A percentile compares a stretch with the other conserved stretches of the same genome.
These are phyloP conservation scores for Diadegma fenestrale DNA, from an alignment of 2,888 invertebrate genomes.

Conservation along the genomic window DNA sequence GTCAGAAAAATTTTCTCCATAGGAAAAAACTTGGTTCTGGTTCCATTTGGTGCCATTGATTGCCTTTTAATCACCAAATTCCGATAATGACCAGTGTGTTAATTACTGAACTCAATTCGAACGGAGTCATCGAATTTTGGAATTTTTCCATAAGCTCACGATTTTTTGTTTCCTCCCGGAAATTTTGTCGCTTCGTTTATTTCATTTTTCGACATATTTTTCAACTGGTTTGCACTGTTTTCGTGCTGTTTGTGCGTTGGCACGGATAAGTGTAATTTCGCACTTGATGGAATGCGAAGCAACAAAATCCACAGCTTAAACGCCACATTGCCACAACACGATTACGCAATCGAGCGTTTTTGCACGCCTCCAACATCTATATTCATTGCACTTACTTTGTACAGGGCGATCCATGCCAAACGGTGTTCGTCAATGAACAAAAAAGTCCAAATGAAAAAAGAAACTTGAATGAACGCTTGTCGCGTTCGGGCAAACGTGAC, in stretches of 20 bases:
- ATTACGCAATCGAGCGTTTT: conserved; percentile 21
- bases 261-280: neutral
- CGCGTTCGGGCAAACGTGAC: neutral
- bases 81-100: neutral
- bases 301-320: neutral
- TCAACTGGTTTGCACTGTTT: neutral
- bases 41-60: too few species aligned
- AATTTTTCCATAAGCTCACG: neutral
- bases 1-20: too few species aligned
- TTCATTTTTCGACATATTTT: neutral
- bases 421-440: neutral
- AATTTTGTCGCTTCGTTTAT: neutral
- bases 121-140: neutral
- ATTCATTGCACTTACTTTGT: neutral
- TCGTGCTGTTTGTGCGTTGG: neutral
- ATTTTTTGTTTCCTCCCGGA: neutral
- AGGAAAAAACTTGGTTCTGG: too few species aligned
- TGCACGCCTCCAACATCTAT: neutral
- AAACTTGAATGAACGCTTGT: neutral
- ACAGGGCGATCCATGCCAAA: conserved; percentile 1
- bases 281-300: neutral
- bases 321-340: conserved; percentile 9
- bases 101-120: neutral
- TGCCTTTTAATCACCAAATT: neutral
- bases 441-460: neutral